Base-by-base conservation (phyloP, 2,797 vertebrate genomes). In the Sorex maritimensis region DNA sequence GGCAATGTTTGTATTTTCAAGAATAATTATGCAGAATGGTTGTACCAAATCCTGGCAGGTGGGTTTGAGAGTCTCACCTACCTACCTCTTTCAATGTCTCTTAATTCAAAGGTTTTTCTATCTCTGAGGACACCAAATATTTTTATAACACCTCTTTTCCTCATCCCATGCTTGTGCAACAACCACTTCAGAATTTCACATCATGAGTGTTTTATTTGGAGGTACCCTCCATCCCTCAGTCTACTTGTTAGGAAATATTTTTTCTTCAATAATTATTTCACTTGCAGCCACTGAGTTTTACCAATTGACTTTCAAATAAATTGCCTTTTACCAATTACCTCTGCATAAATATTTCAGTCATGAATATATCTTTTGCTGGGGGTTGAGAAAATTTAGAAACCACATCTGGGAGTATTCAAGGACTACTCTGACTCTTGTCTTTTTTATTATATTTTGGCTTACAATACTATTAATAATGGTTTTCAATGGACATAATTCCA, bases 1-100 rank as follows among this genome's bases (percentile, higher is more conserved):
- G 15, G 92, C 15, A 79, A 93, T 69, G 75, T 55, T 75, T 97
- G 93, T 82, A 93, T 96, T 96, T 97, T 97, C 75, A 91, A 86
- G 93, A 72, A 93, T 83, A 96, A 96, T 96, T 61, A 78, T 92
- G 74, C 44, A 84, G 68, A 73, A 81, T 75, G 84, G 94, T 80
- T 85, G 71, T 65, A 93, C 88, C 84, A 88, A 91, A 87, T 91
- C 75, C 93, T 96, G 93, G 94, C 81, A 97, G 94, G 93, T 97
- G 84, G 92, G 84, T 81, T 81, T 95, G 95, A 85, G 38, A 87
- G 86, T 69, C 71, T 92, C 87, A 75, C 69, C 81, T 81, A 68
- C 34, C 34, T 91, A 34, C 41, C 46, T 44, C 44, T 92, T 21
- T 0, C 65, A 34, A 14, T 12, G 55, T 4, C 23, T 61, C 84